A percentile compares a stretch with the other conserved stretches of the same genome.
Evolutionary conservation across 1,140 invertebrate species (phyloP).

Genomic region (Metopolophium dirhodum): DNA sequence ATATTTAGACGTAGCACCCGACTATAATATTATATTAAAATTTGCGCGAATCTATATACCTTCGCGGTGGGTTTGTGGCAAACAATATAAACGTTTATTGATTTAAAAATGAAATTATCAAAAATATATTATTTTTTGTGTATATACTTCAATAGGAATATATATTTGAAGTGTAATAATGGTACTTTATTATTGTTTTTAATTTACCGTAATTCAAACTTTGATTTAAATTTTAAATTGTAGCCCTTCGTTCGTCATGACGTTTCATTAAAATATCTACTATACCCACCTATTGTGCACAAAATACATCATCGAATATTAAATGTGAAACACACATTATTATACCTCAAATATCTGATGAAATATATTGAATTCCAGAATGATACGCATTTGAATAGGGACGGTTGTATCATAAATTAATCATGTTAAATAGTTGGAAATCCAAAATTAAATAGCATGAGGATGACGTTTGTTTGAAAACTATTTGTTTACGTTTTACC

Average conservation of each 20-base stretch:
- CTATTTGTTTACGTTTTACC: neutral
- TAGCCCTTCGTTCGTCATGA: neutral
- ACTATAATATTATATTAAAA: neutral
- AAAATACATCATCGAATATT: neutral
- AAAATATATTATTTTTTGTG: neutral
- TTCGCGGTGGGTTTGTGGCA: neutral
- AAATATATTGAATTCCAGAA: neutral
- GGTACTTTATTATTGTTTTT: neutral
- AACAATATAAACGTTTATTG: neutral
- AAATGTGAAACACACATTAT: neutral
- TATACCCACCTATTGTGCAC: neutral
- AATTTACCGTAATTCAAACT: neutral
- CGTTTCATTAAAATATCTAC: neutral
- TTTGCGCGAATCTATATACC: neutral
- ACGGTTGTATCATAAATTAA: neutral
- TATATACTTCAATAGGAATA: neutral
- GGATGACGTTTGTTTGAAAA: neutral
- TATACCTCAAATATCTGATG: neutral
- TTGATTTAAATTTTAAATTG: neutral
- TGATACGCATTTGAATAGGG: neutral
- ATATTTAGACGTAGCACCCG: neutral
- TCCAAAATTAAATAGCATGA: neutral
- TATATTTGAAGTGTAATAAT: neutral
- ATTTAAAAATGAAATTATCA: neutral
- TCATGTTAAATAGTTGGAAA: slow-evolving; percentile 18